Evolutionary conservation across 2,113 vertebrate genomes (phyloP).

Genomic region (Puntigrus tetrazona): DNA sequence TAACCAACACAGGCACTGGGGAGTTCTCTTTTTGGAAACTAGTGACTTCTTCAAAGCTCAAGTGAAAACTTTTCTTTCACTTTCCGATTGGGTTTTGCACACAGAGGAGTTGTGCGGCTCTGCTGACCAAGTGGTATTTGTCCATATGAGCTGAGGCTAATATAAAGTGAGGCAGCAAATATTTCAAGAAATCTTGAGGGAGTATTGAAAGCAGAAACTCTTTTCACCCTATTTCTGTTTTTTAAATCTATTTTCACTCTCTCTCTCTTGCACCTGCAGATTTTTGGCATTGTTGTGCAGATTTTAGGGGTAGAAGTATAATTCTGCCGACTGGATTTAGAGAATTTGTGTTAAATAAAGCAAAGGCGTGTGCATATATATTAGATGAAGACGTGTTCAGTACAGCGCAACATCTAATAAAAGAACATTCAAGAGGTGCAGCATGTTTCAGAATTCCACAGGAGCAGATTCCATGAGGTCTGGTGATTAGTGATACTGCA

Average conservation of each 20-base stretch:
- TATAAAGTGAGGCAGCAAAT: constrained; percentile 7
- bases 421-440: not conserved
- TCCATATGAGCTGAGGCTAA: constrained; percentile 22
- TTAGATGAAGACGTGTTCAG: not conserved
- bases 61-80: not conserved
- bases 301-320: not conserved
- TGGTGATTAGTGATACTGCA: constrained; percentile 12
- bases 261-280: not conserved
- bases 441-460: not conserved
- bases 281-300: not conserved
- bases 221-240: not conserved
- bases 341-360: not conserved
- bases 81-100: constrained; percentile 22
- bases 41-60: constrained; percentile 16
- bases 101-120: constrained; percentile 1
- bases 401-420: not conserved
- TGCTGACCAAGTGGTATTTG: constrained; percentile 26
- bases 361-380: not conserved
- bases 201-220: constrained; percentile 12
- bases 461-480: not conserved
- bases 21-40: constrained; percentile 25
- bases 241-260: not conserved
- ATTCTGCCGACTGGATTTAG: not conserved
- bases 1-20: constrained; percentile 44
- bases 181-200: constrained; percentile 16